Conservation (phyloP, 2,113 vertebrate genomes). For the Varanus komodoensis region DNA sequence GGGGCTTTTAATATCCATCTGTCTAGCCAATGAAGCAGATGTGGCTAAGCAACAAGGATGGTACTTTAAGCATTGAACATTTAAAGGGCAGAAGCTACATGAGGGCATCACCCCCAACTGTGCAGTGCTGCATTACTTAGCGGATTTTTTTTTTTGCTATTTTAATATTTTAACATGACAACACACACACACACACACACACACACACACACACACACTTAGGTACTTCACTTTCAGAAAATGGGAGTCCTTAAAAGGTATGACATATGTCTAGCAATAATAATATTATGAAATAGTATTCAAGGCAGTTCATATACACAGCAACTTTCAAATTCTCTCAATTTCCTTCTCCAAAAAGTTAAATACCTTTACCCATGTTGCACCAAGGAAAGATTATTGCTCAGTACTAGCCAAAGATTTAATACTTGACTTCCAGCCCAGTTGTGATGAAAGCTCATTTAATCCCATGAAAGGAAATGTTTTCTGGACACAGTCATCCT, state of each 20-base stretch:
- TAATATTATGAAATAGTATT: conserved; percentile 22
- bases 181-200: not conserved
- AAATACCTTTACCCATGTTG: not conserved
- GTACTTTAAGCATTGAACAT: conserved; percentile 44
- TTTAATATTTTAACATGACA: not conserved
- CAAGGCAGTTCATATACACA: conserved; percentile 23
- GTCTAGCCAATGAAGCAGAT: conserved; percentile 60
- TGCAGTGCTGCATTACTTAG: not conserved
- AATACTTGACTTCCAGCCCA: not conserved
- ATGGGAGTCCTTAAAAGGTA: not conserved
- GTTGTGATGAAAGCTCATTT: not conserved
- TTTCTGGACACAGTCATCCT: not conserved
- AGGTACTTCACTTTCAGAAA: not conserved
- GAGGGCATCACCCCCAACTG: conserved; percentile 31
- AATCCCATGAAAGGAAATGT: not conserved
- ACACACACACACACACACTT: conserved; percentile 5
- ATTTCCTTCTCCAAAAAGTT: not conserved
- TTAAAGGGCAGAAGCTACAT: conserved; percentile 50
- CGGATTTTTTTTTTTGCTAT: not conserved
- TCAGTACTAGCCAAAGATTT: not conserved
- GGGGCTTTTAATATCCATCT: conserved; percentile 64
- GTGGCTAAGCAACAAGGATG: conserved; percentile 35
- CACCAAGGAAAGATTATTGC: not conserved
- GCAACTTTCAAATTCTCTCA: not conserved
- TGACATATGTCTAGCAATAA: conserved; percentile 47